phyloP scores from a whole-genome alignment of 2,888 invertebrate species.

The Stenichneumon culpator region DNA sequence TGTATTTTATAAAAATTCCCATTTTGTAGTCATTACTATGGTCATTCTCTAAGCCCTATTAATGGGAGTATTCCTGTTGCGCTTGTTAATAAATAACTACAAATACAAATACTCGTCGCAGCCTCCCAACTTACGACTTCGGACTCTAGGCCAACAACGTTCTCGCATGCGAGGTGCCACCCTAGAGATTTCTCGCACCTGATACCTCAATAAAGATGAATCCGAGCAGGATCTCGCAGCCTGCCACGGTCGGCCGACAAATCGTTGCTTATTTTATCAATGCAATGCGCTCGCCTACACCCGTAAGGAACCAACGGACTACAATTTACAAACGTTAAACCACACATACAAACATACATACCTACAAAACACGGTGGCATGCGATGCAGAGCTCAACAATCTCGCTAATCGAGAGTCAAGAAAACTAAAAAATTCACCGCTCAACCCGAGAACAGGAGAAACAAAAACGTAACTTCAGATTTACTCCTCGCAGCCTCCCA shows the following conservation, averaged over 20 bases:
- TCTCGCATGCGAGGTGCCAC: no score
- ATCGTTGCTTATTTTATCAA: slow-evolving; percentile 53
- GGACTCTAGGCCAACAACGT: background rate
- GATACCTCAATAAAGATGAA: slow-evolving; percentile 50
- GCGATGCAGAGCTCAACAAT: slow-evolving; percentile 28
- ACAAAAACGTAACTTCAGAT: no score
- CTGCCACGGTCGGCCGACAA: slow-evolving; percentile 54
- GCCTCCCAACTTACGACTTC: background rate
- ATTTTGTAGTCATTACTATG: no score
- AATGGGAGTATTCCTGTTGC: no score
- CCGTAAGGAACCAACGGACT: background rate
- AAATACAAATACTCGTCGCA: no score
- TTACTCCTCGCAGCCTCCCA: no score
- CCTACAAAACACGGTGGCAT: slow-evolving; percentile 8
- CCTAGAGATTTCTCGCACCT: slow-evolving; percentile 26
- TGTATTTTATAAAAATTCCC: no score
- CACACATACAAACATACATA: background rate
- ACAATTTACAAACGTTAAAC: slow-evolving; percentile 6
- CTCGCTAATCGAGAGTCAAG: slow-evolving; percentile 25
- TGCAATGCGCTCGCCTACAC: slow-evolving; percentile 25
- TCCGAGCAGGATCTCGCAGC: slow-evolving; percentile 25
- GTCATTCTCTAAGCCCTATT: no score
- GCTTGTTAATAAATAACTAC: no score
- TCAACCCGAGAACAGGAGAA: no score
- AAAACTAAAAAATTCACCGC: no score